Percentiles rank a stretch among this genome's conserved stretches.
Conservation (phyloP, 2,797 vertebrate species). For the Crax fasciolata region DNA sequence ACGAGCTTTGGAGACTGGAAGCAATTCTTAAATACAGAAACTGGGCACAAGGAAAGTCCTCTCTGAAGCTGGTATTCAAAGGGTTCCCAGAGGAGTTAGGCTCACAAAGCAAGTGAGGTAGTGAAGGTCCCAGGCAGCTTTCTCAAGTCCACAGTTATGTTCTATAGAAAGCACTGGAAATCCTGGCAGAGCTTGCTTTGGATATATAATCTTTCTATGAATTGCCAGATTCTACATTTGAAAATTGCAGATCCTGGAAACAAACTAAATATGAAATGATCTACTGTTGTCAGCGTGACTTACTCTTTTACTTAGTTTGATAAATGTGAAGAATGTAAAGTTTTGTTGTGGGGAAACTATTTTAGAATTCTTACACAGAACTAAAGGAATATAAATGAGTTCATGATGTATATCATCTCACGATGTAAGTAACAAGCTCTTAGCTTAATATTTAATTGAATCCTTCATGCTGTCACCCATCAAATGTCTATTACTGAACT, state of each 20-base stretch:
- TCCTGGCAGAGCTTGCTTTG: background rate
- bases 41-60: background rate
- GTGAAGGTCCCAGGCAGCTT: background rate
- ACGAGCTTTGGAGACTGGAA: background rate
- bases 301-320: background rate
- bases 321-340: background rate
- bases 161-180: accelerated
- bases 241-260: background rate
- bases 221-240: background rate
- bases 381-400: background rate
- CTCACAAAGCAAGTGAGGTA: background rate
- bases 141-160: background rate
- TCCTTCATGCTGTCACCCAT: background rate
- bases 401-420: background rate
- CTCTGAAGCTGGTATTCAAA: background rate
- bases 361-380: background rate
- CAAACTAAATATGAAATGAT: background rate
- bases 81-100: background rate
- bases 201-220: background rate
- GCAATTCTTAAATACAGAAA: background rate
- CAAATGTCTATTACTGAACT: slow-evolving; percentile 23
- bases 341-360: background rate
- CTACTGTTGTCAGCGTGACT: background rate
- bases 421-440: background rate
- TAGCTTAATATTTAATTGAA: background rate